Evolutionary conservation across 1,140 invertebrate genomes (phyloP).

Genomic region (Brachionus rubens): DNA sequence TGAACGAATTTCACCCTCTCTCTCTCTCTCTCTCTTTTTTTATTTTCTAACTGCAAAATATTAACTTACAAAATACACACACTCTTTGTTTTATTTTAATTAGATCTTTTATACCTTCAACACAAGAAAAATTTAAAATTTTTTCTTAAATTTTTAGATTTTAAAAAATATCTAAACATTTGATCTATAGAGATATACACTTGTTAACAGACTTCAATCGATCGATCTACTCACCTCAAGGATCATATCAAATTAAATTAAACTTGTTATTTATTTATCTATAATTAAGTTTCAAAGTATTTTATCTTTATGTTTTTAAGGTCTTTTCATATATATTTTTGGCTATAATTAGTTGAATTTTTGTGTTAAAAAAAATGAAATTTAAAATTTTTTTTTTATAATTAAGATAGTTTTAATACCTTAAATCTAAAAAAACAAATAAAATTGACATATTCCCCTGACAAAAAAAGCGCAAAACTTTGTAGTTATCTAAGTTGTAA

Average conservation of each 20-base stretch:
- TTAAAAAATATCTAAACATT: no score
- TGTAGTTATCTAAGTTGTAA: constrained; percentile 38
- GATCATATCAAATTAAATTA: neutral
- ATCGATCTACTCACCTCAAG: no score
- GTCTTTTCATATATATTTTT: neutral
- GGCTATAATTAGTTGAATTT: constrained; percentile 17
- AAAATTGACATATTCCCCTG: constrained; percentile 36
- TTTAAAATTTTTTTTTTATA: constrained; percentile 1
- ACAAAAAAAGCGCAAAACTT: neutral
- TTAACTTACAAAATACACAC: constrained; percentile 14
- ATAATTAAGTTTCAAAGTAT: constrained; percentile 19
- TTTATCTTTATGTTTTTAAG: neutral
- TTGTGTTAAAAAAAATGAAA: neutral
- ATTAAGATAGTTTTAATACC: constrained; percentile 39
- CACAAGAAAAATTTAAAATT: no score
- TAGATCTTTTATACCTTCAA: no score
- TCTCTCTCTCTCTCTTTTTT: no score
- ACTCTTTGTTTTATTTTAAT: neutral
- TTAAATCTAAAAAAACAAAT: constrained; percentile 41
- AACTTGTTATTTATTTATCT: neutral
- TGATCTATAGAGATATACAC: no score
- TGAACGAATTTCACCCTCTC: neutral
- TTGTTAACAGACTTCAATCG: no score
- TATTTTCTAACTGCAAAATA: neutral
- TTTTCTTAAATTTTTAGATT: neutral